phyloP scores from a whole-genome alignment of 2,797 vertebrate genomes.

The Hypotaenidia okinawae region DNA sequence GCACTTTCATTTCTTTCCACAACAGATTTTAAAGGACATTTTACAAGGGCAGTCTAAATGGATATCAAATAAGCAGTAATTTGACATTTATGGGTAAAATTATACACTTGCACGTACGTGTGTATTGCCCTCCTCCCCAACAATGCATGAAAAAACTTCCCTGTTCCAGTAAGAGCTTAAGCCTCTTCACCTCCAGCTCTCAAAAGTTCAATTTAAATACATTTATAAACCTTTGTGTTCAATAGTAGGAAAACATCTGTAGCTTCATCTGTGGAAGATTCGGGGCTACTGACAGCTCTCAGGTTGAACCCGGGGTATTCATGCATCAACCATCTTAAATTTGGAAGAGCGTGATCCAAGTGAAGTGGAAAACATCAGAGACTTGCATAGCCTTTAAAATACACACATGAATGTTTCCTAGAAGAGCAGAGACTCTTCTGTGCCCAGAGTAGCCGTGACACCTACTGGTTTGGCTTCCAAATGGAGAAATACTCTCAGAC shows the following conservation, averaged over 20 bases:
- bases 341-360: no score
- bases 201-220: not conserved
- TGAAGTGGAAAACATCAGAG: not conserved
- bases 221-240: not conserved
- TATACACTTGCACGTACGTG: not conserved
- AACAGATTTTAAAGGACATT: not conserved
- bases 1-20: not conserved
- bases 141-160: not conserved
- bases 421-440: not conserved
- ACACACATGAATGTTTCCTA: not conserved
- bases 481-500: not conserved
- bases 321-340: not conserved
- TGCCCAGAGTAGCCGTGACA: not conserved
- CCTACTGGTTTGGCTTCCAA: not conserved
- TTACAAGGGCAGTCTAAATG: not conserved
- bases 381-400: not conserved
- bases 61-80: not conserved
- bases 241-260: not conserved
- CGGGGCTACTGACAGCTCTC: not conserved
- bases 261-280: not conserved
- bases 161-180: not conserved
- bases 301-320: not conserved
- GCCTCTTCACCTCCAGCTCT: not conserved
- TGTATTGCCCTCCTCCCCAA: not conserved
- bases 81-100: not conserved